A percentile compares a stretch with the other conserved stretches of the same genome.
Evolutionary conservation across 2,797 vertebrate genomes (phyloP).

Genomic region (Chloroceryle amazona): DNA sequence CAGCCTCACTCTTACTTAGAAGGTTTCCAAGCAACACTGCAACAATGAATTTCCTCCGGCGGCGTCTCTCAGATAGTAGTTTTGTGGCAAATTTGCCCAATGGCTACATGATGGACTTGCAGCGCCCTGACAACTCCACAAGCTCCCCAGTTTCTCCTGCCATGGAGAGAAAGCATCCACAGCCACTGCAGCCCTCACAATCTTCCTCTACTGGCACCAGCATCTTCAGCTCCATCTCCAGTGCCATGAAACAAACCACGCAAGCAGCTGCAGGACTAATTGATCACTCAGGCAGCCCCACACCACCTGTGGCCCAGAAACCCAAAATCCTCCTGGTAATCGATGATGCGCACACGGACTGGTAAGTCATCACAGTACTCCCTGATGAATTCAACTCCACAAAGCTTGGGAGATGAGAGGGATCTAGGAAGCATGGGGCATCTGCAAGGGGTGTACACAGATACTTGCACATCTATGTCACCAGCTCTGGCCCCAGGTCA

Average conservation of each 20-base stretch:
- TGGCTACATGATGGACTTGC: slow-evolving; percentile 96
- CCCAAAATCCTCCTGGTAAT: slow-evolving; percentile 92
- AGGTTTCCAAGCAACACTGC: neutral
- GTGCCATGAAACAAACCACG: slow-evolving; percentile 91
- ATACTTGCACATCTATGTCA: neutral
- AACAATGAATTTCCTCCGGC: slow-evolving; percentile 95
- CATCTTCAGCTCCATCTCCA: slow-evolving; percentile 95
- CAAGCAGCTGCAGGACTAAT: slow-evolving; percentile 83
- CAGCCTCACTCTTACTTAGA: neutral
- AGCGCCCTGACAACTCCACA: slow-evolving; percentile 89
- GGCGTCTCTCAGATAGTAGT: slow-evolving; percentile 96
- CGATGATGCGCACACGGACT: slow-evolving; percentile 93
- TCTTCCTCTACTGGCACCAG: slow-evolving; percentile 80
- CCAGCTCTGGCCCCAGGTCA: accelerated
- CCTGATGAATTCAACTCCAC: neutral
- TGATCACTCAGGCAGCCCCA: slow-evolving; percentile 61
- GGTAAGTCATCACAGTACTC: slow-evolving; percentile 81
- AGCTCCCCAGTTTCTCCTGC: slow-evolving; percentile 91
- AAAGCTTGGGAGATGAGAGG: neutral
- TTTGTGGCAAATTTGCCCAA: slow-evolving; percentile 97
- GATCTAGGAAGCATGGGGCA: accelerated
- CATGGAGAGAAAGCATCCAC: slow-evolving; percentile 87
- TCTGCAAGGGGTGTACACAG: accelerated
- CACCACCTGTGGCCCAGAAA: slow-evolving; percentile 78
- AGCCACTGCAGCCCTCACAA: slow-evolving; percentile 71